Evolutionary conservation across 2,113 vertebrate genomes (phyloP), one percentile per base, ranked within the genome.

Genomic region (Vireo altiloquus): DNA sequence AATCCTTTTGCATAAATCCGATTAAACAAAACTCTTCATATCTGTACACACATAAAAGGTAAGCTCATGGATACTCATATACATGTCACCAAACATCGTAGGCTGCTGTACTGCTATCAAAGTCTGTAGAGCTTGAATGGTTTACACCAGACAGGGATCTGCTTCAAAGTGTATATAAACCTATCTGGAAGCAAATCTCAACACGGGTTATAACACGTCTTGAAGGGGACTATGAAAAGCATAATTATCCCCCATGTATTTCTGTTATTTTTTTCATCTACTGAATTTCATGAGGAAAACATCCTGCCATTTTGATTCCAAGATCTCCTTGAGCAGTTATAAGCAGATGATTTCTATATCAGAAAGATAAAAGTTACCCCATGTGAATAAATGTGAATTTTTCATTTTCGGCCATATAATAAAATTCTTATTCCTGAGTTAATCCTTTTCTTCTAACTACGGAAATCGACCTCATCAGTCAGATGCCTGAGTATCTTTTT

Each of bases 171-270:
- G 13, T 79, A 3, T 28, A 39, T 31, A 81, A 57, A 86, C 11
- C 49, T 82, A 24, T 44, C 22, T 75, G 33, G 44, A 87, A 87
- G 54, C 10, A 81, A 82, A 79, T 66, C 30, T 81, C 19, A 78
- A 4, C 21, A 64, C 0, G 0, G 56, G 12, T 42, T 90, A 10
- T 25, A 49, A 18, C 7, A 22, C 1, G 1, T 54, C 74, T 78
- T 86, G 49, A 59, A 84, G 24, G 19, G 52, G 53, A 63, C 22
- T 17, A 22, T 44, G 37, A 49, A 84, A 68, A 44, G 2, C 3
- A 13, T 13, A 30, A 35, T 74, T 88, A 59, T 23, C 3, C 17
- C 31, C 69, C 18, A 18, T 4, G 2, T 37, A 7, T 37, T 95
- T 87, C 63, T 85, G 21, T 49, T 80, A 18, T 47, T 75, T 94